Evolutionary conservation across 2,888 invertebrate species (phyloP).

Genomic region (Galerucella calmariensis): DNA sequence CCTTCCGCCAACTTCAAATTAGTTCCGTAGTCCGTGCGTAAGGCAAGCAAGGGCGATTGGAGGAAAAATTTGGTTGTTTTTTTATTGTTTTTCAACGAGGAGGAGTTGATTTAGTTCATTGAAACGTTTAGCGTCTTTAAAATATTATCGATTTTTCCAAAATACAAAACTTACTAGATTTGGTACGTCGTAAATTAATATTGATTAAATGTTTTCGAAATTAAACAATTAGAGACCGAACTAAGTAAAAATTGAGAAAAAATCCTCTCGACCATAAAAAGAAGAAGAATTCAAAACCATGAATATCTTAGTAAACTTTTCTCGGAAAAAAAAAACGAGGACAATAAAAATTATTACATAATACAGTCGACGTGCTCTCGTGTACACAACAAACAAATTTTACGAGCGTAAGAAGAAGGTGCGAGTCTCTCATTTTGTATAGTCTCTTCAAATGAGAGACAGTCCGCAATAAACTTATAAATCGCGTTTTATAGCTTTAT

Average conservation of each 20-base stretch:
- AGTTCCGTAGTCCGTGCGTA: conserved; percentile 62
- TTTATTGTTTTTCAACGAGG: not conserved
- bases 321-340: conserved; percentile 14
- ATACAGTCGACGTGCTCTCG: conserved; percentile 41
- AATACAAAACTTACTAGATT: not conserved
- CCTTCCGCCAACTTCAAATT: conserved; percentile 68
- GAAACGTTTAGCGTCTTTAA: not conserved
- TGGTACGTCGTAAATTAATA: no score
- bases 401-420: conserved; percentile 41
- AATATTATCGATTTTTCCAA: no score
- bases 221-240: no score
- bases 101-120: not conserved
- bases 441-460: conserved; percentile 53
- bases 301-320: not conserved
- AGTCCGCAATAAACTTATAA: conserved; percentile 62
- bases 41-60: conserved; percentile 44
- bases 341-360: conserved; percentile 48
- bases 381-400: conserved; percentile 20
- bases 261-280: not conserved
- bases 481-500: conserved; percentile 64
- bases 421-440: conserved; percentile 48
- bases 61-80: conserved; percentile 15
- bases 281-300: not conserved
- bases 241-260: no score
- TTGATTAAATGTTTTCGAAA: no score